Base-by-base conservation (phyloP, 2,113 vertebrate genomes). In the Eudyptes chrysolophus region DNA sequence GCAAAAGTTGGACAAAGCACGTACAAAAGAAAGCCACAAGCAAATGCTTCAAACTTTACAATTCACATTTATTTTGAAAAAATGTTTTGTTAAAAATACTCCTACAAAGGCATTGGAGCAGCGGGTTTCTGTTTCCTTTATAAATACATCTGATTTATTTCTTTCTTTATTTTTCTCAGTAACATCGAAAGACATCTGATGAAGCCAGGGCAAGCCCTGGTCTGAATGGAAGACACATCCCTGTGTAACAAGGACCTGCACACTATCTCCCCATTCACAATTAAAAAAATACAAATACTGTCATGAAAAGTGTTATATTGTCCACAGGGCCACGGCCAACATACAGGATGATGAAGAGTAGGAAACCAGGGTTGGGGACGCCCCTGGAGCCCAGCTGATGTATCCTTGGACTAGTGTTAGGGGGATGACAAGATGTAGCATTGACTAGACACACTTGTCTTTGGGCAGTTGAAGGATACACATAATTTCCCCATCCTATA, bases 41-140 rank as follows among this genome's bases (percentile, higher is more conserved):
- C 89, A 94, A 97, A 92, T 52, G 80, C 51, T 90, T 94, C 94
- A 66, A 96, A 97, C 98, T 98, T 98, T 98, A 98, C 98, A 98
- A 97, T 98, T 98, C 98, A 98, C 98, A 98, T 98, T 98, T 98
- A 98, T 98, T 98, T 98, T 98, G 97, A 96, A 97, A 97, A 98
- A 95, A 93, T 90, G 93, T 96, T 97, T 89, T 97, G 97, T 98
- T 98, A 98, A 98, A 98, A 98, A 98, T 98, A 98, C 97, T 98
- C 98, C 98, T 98, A 98, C 97, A 98, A 98, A 98, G 97, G 97
- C 97, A 98, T 98, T 90, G 97, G 98, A 98, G 97, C 96, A 97
- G 96, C 70, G 88, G 94, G 97, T 95, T 96, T 97, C 90, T 93
- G 96, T 95, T 93, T 90, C 92, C 96, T 97, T 95, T 93, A 94